Conservation (phyloP, 1,140 invertebrate genomes). For the Zaprionus tsacasi region DNA sequence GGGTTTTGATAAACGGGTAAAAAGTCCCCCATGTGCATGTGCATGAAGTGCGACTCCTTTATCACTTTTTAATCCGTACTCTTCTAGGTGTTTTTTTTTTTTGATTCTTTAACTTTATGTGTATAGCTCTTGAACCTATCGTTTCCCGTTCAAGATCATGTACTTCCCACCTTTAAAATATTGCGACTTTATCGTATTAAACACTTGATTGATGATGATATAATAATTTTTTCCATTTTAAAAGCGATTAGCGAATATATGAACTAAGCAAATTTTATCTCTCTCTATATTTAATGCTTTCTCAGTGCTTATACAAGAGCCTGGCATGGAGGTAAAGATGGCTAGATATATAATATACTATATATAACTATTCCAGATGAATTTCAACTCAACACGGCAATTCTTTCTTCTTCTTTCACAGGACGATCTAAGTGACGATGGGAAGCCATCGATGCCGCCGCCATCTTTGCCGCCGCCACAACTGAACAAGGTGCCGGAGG, state of each 20-base stretch:
- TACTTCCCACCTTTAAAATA: constrained; percentile 24
- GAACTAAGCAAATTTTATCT: constrained; percentile 50
- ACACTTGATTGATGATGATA: constrained; percentile 21
- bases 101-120: background rate
- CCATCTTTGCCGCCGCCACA: constrained; percentile 76
- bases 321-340: constrained; percentile 80
- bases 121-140: constrained; percentile 20
- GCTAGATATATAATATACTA: background rate
- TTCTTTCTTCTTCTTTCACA: constrained; percentile 15
- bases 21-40: constrained; percentile 9
- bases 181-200: constrained; percentile 32
- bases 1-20: background rate
- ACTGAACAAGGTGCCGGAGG: constrained; percentile 66
- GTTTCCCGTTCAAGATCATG: constrained; percentile 19
- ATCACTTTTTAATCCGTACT: constrained; percentile 2
- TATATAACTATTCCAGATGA: background rate
- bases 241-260: constrained; percentile 6
- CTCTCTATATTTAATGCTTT: constrained; percentile 73
- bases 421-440: constrained; percentile 81
- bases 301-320: constrained; percentile 83
- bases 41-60: constrained; percentile 7
- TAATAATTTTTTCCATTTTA: constrained; percentile 17
- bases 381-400: background rate
- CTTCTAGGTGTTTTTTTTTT: background rate
- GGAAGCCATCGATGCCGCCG: constrained; percentile 63